phyloP scores from a whole-genome alignment of 2,888 invertebrate species.

The Lymantria monacha region DNA sequence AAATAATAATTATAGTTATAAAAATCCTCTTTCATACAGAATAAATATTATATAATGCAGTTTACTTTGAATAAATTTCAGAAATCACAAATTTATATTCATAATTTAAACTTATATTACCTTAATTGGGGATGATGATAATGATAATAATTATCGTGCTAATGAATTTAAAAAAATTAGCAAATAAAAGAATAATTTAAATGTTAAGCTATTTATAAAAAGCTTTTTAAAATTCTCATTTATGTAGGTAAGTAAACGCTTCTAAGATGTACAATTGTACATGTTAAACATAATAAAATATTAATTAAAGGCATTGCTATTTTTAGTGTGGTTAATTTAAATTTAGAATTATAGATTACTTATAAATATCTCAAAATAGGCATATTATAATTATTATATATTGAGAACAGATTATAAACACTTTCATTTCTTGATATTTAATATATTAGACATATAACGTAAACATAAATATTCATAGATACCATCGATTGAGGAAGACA shows the following conservation, averaged over 20 bases:
- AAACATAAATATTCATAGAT: background rate
- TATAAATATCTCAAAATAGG: too few relatives aligned
- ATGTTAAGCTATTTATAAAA: background rate
- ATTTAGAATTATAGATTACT: too few relatives aligned
- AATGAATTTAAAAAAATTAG: background rate
- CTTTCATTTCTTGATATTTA: background rate
- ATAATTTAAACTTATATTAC: background rate
- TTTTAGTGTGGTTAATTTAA: background rate
- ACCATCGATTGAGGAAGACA: slow-evolving; percentile 19
- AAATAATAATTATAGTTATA: too few relatives aligned
- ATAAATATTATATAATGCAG: background rate
- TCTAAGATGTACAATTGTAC: background rate
- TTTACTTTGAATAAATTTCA: background rate
- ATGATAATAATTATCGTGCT: background rate
- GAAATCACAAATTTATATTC: background rate
- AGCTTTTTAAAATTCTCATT: background rate
- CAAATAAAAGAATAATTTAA: background rate
- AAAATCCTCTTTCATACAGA: background rate
- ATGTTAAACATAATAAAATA: background rate
- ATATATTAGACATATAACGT: background rate
- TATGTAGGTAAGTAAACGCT: background rate
- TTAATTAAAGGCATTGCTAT: background rate
- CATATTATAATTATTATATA: too few relatives aligned
- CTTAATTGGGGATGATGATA: background rate
- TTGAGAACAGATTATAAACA: background rate